Conservation (phyloP, 2,113 vertebrate species). For the Colistium nudipinnis region DNA sequence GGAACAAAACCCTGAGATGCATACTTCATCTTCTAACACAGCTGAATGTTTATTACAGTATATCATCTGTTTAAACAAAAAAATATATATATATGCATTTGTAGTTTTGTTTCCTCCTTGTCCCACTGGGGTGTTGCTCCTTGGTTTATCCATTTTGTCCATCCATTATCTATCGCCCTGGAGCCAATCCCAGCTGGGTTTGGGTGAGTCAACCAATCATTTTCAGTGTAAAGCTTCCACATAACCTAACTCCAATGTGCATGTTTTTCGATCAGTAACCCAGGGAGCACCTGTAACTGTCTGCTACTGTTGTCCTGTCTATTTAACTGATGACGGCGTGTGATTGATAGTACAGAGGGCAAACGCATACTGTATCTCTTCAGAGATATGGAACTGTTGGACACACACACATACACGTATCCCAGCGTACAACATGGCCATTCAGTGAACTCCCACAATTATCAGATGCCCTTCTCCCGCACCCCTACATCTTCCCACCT, state of each 20-base stretch:
- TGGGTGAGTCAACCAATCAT: no score
- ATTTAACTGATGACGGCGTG: slow-evolving; percentile 1
- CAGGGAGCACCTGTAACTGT: no score
- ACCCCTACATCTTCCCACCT: slow-evolving; percentile 62
- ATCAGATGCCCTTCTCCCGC: slow-evolving; percentile 53
- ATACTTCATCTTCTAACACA: slow-evolving; percentile 41
- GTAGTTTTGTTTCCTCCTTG: slow-evolving; percentile 8
- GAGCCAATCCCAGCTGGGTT: no score
- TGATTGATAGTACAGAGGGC: neutral
- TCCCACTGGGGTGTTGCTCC: neutral
- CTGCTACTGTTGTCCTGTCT: neutral
- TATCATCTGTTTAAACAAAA: slow-evolving; percentile 20
- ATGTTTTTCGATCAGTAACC: no score
- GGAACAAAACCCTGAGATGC: slow-evolving; percentile 61
- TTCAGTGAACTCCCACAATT: slow-evolving; percentile 70
- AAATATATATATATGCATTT: no score
- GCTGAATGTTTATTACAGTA: slow-evolving; percentile 16
- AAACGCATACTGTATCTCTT: slow-evolving; percentile 1
- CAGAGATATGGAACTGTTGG: slow-evolving; percentile 10
- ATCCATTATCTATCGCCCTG: no score
- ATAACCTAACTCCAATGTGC: neutral
- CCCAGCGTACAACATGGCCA: slow-evolving; percentile 41
- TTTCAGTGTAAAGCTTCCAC: no score
- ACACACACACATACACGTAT: slow-evolving; percentile 5
- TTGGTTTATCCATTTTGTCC: no score